These are phyloP conservation scores for Calameuta filiformis DNA, from an alignment of 2,888 invertebrate genomes.

Conservation along the genomic window DNA sequence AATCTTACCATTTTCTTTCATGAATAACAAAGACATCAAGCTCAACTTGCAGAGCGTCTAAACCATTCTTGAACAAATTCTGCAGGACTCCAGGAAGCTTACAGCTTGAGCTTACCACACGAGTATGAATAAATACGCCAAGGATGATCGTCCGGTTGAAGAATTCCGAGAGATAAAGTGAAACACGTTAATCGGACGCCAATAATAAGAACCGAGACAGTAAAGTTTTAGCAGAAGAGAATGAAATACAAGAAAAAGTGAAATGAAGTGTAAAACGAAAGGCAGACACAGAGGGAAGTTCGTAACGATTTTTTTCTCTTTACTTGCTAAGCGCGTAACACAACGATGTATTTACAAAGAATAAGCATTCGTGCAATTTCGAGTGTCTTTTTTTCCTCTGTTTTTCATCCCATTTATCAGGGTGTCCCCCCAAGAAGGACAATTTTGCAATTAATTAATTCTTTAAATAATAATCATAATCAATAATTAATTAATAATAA, in stretches of 20 bases:
- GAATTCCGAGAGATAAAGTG: neutral
- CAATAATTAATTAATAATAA: slow-evolving; percentile 27
- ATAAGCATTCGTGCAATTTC: slow-evolving; percentile 37
- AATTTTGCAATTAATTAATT: slow-evolving; percentile 8
- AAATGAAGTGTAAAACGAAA: slow-evolving; percentile 6
- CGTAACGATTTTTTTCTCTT: slow-evolving; percentile 41
- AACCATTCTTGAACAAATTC: neutral
- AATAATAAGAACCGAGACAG: neutral
- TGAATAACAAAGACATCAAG: neutral
- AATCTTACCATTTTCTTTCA: neutral
- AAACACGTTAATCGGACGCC: neutral
- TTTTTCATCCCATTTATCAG: slow-evolving; percentile 8
- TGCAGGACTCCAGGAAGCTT: neutral
- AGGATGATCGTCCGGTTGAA: neutral
- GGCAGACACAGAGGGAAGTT: slow-evolving; percentile 25
- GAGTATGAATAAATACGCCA: neutral
- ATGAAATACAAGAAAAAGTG: neutral
- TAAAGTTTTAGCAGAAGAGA: neutral
- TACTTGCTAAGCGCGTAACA: slow-evolving; percentile 45
- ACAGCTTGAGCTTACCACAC: neutral
- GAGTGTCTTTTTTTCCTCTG: slow-evolving; percentile 27
- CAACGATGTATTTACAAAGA: slow-evolving; percentile 46
- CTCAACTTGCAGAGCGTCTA: neutral
- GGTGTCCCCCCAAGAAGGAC: neutral
- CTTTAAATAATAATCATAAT: slow-evolving; percentile 40